These are phyloP conservation scores for Kuschelorhynchus macadamiae DNA, from an alignment of 2,888 invertebrate species.

Conservation along the genomic window DNA sequence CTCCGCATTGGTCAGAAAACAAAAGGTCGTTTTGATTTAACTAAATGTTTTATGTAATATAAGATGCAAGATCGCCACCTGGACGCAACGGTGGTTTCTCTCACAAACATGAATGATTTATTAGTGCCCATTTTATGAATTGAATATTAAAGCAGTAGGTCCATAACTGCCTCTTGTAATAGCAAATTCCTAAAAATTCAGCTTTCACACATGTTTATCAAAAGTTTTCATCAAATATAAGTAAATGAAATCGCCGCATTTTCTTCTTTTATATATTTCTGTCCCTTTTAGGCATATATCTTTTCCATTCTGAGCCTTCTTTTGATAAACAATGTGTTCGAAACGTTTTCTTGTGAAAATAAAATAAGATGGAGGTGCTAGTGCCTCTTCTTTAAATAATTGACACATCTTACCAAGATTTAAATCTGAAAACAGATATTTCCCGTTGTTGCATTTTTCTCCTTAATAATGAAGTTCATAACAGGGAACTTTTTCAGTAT, in stretches of 20 bases:
- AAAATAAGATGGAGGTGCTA: conserved; percentile 44
- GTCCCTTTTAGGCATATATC: no score
- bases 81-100: conserved; percentile 54
- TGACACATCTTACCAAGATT: conserved; percentile 10
- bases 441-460: conserved; percentile 33
- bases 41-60: conserved; percentile 50
- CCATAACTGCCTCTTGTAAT: conserved; percentile 38
- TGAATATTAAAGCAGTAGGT: no score
- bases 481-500: conserved; percentile 14
- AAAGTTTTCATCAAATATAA: conserved; percentile 50
- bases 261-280: conserved; percentile 21
- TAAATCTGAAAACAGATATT: conserved; percentile 10
- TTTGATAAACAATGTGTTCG: conserved; percentile 22
- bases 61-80: conserved; percentile 54
- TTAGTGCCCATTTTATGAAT: conserved; percentile 54
- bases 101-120: conserved; percentile 56
- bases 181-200: no score
- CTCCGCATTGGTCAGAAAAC: conserved; percentile 31
- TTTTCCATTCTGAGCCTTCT: conserved; percentile 22
- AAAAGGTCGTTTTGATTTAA: conserved; percentile 43
- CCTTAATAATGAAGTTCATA: conserved; percentile 51
- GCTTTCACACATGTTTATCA: no score
- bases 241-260: conserved; percentile 19
- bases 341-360: no score
- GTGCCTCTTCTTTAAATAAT: conserved; percentile 16